These are phyloP conservation scores for Metopia argyrocephala DNA, from an alignment of 2,888 invertebrate species.

Conservation along the genomic window DNA sequence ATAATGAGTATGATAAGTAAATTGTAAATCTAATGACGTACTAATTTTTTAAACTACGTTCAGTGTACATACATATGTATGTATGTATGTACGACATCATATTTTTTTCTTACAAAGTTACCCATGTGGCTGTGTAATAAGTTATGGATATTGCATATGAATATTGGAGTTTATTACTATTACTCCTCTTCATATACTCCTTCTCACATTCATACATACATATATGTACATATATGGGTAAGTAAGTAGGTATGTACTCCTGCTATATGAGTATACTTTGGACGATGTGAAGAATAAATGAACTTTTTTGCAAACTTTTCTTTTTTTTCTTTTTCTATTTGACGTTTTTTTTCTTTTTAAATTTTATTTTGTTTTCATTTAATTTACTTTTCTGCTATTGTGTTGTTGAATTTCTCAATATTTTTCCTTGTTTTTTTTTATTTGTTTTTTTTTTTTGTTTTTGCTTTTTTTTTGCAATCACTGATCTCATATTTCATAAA, in stretches of 20 bases:
- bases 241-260: background rate
- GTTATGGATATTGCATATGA: too few relatives aligned
- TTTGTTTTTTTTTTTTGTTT: slow-evolving; percentile 16
- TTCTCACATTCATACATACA: too few relatives aligned
- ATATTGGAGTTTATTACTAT: too few relatives aligned
- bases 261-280: background rate
- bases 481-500: slow-evolving; percentile 67
- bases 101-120: too few relatives aligned
- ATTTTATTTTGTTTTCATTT: slow-evolving; percentile 11
- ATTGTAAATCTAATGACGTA: too few relatives aligned
- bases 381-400: background rate
- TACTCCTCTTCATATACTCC: too few relatives aligned
- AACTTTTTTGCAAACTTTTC: slow-evolving; percentile 54
- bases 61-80: too few relatives aligned
- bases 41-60: too few relatives aligned
- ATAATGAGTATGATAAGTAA: too few relatives aligned
- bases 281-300: slow-evolving; percentile 13
- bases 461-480: slow-evolving; percentile 60
- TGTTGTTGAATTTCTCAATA: slow-evolving; percentile 58
- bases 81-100: too few relatives aligned
- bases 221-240: background rate
- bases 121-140: too few relatives aligned
- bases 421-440: slow-evolving; percentile 31
- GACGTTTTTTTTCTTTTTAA: slow-evolving; percentile 19
- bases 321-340: slow-evolving; percentile 25